Evolutionary conservation across 2,113 vertebrate species (phyloP), one percentile per base, ranked within the genome.

Genomic region (Rhinopithecus roxellana): DNA sequence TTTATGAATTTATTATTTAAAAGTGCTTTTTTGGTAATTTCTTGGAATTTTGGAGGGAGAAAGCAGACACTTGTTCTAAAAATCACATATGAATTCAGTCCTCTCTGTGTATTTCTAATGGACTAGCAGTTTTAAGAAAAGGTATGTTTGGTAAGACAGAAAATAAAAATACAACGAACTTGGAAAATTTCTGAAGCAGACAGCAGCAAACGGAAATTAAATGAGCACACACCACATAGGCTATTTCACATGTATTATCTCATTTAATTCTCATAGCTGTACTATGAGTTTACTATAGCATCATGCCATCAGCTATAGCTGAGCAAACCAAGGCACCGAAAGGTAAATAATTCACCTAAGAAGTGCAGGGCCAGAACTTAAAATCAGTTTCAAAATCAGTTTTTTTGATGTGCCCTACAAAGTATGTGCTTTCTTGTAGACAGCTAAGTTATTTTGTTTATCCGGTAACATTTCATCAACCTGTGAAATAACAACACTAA

Each of bases 1-100:
- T 69, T 92, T 57, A 43, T 78, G 5, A 69, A 64, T 55, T 74
- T 89, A 69, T 14, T 80, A 3, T 79, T 95, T 43, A 18, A 89
- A 87, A 86, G 69, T 11, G 69, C 45, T 80, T 43, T n/a, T 90
- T 17, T 17, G n/a, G 7, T 70, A 22, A 40, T 94, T 84, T 88
- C 55, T 83, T 93, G 38, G n/a, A 75, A 90, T 67, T 94, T 67
- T 52, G 84, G 35, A 55, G 22, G 57, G 25, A 83, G 3, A 87
- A 69, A 35, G 55, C 30, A 80, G 38, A 48, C 3, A 22, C 4
- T 57, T 93, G 13, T 92, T 83, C 22, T 94, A 64, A 43, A 86
- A 92, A 85, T 64, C 22, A 35, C 23, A 45, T 82, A 12, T 14
- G 78, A 74, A 90, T 85, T 48, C 23, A 45, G 0, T 32, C 16